Conservation (phyloP, 2,113 vertebrate species). For the Albula glossodonta region DNA sequence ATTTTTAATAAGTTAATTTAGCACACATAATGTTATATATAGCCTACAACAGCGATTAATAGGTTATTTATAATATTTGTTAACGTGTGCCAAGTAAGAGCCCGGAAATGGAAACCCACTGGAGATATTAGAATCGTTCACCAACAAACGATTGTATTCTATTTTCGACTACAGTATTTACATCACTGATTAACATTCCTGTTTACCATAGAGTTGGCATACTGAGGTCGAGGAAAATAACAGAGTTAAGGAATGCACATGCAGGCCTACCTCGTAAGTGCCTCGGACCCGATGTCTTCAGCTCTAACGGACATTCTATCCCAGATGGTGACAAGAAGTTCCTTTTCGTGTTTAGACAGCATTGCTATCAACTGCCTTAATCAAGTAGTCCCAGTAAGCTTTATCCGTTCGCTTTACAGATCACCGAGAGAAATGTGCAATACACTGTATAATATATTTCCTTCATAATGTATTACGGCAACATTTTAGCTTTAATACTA, state of each 20-base stretch:
- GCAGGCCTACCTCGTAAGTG: slow-evolving; percentile 63
- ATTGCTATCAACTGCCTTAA: slow-evolving; percentile 46
- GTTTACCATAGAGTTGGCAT: neutral
- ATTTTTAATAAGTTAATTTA: no score
- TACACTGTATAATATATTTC: neutral
- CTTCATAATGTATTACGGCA: neutral
- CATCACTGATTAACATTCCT: neutral
- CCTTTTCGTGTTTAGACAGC: slow-evolving; percentile 64
- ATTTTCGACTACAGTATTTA: no score
- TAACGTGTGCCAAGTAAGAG: no score
- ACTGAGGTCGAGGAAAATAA: no score
- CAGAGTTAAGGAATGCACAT: neutral
- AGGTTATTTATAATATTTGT: no score
- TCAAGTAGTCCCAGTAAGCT: neutral
- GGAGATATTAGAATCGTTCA: no score
- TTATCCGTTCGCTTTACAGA: neutral
- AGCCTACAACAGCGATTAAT: no score
- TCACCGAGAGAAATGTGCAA: neutral
- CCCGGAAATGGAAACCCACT: no score
- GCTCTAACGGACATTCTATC: slow-evolving; percentile 55
- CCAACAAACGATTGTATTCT: no score
- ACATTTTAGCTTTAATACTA: neutral
- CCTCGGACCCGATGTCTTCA: slow-evolving; percentile 67
- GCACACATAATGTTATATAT: no score
- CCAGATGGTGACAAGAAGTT: slow-evolving; percentile 62